Evolutionary conservation across 2,888 invertebrate species (phyloP).

Genomic region (Conchocele bisecta): DNA sequence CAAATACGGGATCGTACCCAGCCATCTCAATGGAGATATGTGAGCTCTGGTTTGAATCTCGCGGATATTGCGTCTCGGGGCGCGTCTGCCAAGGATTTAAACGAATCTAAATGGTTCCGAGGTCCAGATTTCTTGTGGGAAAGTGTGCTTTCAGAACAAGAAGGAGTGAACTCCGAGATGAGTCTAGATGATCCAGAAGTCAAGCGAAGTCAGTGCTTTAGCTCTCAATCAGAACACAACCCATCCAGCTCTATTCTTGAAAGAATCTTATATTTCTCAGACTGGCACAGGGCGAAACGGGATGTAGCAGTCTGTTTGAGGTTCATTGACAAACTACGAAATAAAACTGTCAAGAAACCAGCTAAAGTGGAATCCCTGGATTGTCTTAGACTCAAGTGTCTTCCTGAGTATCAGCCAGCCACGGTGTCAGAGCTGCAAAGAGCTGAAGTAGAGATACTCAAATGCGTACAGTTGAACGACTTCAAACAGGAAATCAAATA

Average conservation of each 20-base stretch:
- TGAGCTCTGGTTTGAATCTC: constrained; percentile 53
- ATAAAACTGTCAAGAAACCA: constrained; percentile 4
- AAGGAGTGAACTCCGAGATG: too few relatives aligned
- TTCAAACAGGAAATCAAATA: not conserved
- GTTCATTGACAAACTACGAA: constrained; percentile 14
- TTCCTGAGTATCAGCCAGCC: not conserved
- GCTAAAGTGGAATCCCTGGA: not conserved
- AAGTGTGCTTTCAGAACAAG: too few relatives aligned
- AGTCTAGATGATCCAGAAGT: constrained; percentile 28
- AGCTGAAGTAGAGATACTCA: constrained; percentile 14
- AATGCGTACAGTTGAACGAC: not conserved
- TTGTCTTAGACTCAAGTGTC: not conserved
- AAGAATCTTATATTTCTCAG: constrained; percentile 28
- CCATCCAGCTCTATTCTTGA: not conserved
- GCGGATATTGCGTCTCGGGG: constrained; percentile 63
- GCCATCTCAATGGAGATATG: constrained; percentile 56
- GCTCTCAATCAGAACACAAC: not conserved
- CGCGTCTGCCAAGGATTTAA: constrained; percentile 8
- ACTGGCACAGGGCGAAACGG: constrained; percentile 23
- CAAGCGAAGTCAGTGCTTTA: constrained; percentile 16
- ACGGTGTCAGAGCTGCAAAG: constrained; percentile 14
- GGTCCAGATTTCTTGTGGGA: constrained; percentile 46
- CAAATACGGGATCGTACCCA: constrained; percentile 48
- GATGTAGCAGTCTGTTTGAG: constrained; percentile 30
- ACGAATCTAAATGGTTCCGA: constrained; percentile 33